phyloP scores from a whole-genome alignment of 2,797 vertebrate species.

The Alca torda region DNA sequence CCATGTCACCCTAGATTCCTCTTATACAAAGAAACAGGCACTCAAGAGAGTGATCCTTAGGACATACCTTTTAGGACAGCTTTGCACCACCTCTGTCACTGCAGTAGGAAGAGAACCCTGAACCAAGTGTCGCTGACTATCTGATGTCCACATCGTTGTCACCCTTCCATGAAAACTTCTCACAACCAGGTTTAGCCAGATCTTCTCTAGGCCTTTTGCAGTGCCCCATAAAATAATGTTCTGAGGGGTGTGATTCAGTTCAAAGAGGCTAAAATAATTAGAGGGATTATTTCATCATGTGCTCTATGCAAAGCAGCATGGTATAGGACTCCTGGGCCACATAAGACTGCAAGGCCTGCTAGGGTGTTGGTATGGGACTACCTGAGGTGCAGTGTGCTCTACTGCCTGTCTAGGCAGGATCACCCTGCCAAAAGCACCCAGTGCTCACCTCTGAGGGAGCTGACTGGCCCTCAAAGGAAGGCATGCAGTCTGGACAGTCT shows the following conservation, averaged over 20 bases:
- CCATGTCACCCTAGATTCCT: background rate
- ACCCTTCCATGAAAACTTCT: background rate
- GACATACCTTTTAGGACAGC: background rate
- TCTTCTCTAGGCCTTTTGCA: background rate
- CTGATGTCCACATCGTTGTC: background rate
- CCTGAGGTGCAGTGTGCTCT: accelerated
- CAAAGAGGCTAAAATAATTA: background rate
- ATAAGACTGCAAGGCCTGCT: accelerated
- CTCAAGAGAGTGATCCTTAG: background rate
- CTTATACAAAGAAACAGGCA: background rate
- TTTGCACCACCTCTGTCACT: background rate
- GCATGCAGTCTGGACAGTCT: accelerated
- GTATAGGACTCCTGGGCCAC: background rate
- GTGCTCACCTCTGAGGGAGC: background rate
- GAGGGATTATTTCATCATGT: background rate
- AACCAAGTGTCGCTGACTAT: background rate
- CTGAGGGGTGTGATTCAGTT: background rate
- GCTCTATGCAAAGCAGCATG: background rate
- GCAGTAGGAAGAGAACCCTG: accelerated
- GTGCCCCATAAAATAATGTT: background rate
- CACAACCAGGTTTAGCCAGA: accelerated
- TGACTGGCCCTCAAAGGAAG: background rate
- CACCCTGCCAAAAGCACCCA: accelerated
- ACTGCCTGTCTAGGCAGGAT: background rate
- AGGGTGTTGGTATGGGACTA: background rate